Evolutionary conservation across 2,888 invertebrate species (phyloP), one percentile per base, ranked within the genome.

Genomic region (Colletes collaris): DNA sequence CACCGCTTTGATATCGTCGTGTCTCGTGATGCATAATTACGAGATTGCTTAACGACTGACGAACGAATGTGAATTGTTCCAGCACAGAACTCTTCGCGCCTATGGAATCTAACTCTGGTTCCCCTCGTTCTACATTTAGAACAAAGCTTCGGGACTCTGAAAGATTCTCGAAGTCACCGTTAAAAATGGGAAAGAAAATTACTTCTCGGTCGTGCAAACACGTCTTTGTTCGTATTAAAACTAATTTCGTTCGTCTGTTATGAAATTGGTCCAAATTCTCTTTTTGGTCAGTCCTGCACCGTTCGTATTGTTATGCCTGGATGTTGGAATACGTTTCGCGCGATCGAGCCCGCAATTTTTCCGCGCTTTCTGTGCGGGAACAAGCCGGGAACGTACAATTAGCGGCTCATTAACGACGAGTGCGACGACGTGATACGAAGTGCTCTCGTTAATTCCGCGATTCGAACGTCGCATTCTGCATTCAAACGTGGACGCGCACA

Each of bases 1-100:
- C 81, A 72, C 68, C 76, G 84, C 87, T 85, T 87, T 84, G 86
- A 88, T 84, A 83, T 79, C 72, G 81, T 74, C 80, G 78, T 67
- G 80, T 82, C 68, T 75, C 76, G 66, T 53, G 65, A 65, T 70
- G 78, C 84, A 86, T 86, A 86, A 86, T 86, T 86, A 86, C 86
- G 82, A 79, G 86, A 86, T 84, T 86, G 76, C 84, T 77, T 68
- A 78, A 78, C 72, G 64, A 84, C 79, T 73, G 56, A 44, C 64
- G 50, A 44, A 40, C 65, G 60, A 69, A 64, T 68, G 56, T 16
- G 65, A 46, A 73, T 69, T 69, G 69, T 69, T 76, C 53, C 2
- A 27, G 27, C 40, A 40, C 40, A 6, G 40, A 40, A 59, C 37
- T 50, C 58, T 58, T 59, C 50, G 35, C 40, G 59, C 53, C 58